A percentile compares a stretch with the other conserved stretches of the same genome.
Evolutionary conservation across 2,888 invertebrate genomes (phyloP).

Genomic region (Andrena hattorfiana): DNA sequence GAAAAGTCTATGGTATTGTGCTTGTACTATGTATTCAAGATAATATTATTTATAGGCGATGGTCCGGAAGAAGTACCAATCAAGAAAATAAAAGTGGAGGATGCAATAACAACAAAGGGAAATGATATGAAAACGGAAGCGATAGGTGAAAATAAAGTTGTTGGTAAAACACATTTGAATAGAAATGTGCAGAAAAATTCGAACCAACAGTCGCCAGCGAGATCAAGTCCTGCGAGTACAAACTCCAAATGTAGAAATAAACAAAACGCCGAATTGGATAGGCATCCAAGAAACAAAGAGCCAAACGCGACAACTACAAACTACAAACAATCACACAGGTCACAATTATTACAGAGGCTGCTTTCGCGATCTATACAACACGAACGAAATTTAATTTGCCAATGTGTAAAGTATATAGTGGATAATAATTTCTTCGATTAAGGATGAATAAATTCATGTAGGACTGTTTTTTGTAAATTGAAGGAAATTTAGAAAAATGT

Average conservation of each 20-base stretch:
- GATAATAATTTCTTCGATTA: slow-evolving; percentile 68
- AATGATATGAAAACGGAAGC: slow-evolving; percentile 2
- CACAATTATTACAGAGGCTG: slow-evolving; percentile 88
- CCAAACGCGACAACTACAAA: neutral
- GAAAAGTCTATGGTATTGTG: slow-evolving; percentile 30
- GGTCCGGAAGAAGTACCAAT: slow-evolving; percentile 76
- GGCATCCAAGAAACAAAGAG: slow-evolving; percentile 4
- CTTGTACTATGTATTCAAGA: neutral
- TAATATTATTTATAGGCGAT: slow-evolving; percentile 71
- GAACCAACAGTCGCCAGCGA: neutral
- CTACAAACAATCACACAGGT: slow-evolving; percentile 52
- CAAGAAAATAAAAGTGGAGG: slow-evolving; percentile 69
- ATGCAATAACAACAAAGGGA: slow-evolving; percentile 28
- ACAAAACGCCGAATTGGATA: slow-evolving; percentile 13
- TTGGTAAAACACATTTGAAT: neutral
- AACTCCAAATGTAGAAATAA: slow-evolving; percentile 25
- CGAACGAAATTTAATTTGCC: slow-evolving; percentile 94
- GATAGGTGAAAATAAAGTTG: slow-evolving; percentile 2
- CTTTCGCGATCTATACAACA: slow-evolving; percentile 92
- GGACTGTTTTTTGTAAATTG: neutral
- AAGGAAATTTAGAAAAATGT: neutral
- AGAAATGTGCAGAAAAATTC: neutral
- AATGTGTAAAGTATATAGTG: slow-evolving; percentile 90
- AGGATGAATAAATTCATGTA: slow-evolving; percentile 11
- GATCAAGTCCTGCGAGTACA: neutral